A percentile compares a stretch with the other conserved stretches of the same genome.
phyloP scores from a whole-genome alignment of 2,797 vertebrate species.

The Pseudochromis fuscus region DNA sequence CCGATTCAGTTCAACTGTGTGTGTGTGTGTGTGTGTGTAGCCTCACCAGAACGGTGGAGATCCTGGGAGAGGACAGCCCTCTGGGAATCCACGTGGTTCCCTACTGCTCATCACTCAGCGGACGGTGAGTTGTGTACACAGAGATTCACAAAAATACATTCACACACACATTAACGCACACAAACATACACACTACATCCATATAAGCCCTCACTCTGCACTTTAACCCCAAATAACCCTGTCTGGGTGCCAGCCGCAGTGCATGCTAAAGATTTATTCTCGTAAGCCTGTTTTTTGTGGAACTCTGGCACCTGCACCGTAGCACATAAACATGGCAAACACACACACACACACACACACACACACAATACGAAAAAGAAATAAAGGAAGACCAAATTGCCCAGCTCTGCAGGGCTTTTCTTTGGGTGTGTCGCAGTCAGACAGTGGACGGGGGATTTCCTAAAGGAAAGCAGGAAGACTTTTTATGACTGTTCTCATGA shows the following conservation, averaged over 20 bases:
- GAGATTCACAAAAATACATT: neutral
- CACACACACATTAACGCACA: neutral
- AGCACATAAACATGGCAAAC: neutral
- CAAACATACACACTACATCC: neutral
- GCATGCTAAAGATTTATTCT: neutral
- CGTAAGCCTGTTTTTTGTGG: constrained; percentile 12
- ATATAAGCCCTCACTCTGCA: neutral
- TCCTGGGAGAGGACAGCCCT: constrained; percentile 92
- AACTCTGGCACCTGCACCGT: neutral
- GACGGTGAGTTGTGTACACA: constrained; percentile 87
- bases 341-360: constrained; percentile 14
- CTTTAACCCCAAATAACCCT: neutral
- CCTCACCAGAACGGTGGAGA: constrained; percentile 92
- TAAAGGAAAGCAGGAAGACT: constrained; percentile 61
- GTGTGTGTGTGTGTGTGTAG: constrained; percentile 75
- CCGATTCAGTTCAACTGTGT: constrained; percentile 28
- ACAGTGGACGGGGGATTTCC: constrained; percentile 62
- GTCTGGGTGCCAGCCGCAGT: constrained; percentile 10
- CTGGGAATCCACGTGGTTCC: constrained; percentile 96
- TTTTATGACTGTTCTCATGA: constrained; percentile 68
- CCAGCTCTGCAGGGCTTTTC: constrained; percentile 30
- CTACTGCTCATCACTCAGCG: constrained; percentile 95
- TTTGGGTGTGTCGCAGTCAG: constrained; percentile 57
- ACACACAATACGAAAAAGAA: constrained; percentile 9
- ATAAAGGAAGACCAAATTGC: constrained; percentile 1